Conservation (phyloP, 1,140 invertebrate genomes). For the Drosophila mayri region DNA sequence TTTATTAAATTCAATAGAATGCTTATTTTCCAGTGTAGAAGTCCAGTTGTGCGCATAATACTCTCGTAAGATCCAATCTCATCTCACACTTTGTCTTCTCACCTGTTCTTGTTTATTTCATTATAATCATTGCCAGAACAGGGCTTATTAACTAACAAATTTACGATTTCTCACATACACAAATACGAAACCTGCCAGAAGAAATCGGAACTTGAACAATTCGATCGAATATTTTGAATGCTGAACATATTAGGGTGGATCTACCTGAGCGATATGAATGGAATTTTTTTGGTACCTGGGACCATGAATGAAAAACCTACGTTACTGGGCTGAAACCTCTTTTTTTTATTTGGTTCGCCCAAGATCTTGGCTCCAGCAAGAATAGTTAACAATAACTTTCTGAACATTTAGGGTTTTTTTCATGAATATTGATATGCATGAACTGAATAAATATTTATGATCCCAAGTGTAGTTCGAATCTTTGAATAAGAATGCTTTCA, state of each 20-base stretch:
- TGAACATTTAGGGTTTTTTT: neutral
- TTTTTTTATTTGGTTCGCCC: neutral
- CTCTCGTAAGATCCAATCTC: constrained; percentile 3
- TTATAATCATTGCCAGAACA: constrained; percentile 8
- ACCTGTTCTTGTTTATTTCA: constrained; percentile 14
- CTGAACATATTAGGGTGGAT: neutral
- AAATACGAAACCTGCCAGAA: neutral
- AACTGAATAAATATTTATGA: constrained; percentile 4
- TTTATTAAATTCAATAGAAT: too few relatives aligned
- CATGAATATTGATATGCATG: constrained; percentile 6
- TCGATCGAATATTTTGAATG: neutral
- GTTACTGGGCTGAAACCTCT: neutral
- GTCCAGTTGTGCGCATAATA: constrained; percentile 7
- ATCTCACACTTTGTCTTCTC: constrained; percentile 4
- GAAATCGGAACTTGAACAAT: constrained; percentile 10
- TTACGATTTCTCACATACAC: constrained; percentile 13
- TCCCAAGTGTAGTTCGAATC: neutral
- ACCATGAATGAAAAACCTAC: constrained; percentile 5
- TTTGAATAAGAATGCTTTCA: neutral
- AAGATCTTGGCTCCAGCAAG: neutral
- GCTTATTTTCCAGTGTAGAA: neutral
- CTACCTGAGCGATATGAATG: constrained; percentile 13
- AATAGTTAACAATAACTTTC: neutral
- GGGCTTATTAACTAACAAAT: constrained; percentile 14
- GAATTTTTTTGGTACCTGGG: constrained; percentile 2